Base-by-base conservation (phyloP, 53 echinoderm and acorn worm species). In the Henricia sp. region DNA sequence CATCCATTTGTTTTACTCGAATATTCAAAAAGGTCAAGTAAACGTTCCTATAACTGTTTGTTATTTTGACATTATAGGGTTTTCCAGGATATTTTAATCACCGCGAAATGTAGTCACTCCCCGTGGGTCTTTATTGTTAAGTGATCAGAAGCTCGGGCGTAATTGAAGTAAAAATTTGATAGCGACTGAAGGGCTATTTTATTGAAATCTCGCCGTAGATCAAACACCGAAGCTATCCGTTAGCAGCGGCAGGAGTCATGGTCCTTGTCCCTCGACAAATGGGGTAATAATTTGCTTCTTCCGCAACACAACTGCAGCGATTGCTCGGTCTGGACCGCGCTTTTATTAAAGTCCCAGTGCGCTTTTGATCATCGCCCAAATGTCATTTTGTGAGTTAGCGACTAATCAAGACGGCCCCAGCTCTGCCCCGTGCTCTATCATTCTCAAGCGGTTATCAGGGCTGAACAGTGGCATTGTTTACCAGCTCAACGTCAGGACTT, bases 251-350 rank as follows among this genome's bases (percentile, higher is more conserved):
- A 36, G 72, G 30, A 73, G 25, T 73, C 73, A 36, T 73, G 52
- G 38, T 73, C 55, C 53, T 37, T n/a, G 37, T 73, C 19, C 52
- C 37, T 73, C 52, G 34, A 37, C 55, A 73, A 73, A 73, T 54
- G 35, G 73, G 73, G 52, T 73, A 73, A 73, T 73, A 73, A 73
- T 73, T 73, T 54, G 73, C 21, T 37, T 55, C 73, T 73, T 73
- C 73, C 73, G 73, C 37, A 35, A 73, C 53, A 38, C 2, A 35
- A 68, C 68, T 41, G 37, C 42, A 1, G 72, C 52, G 34, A 72
- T 39, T 39, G 52, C 33, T 8, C 9, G 37, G 36, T 54, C 53
- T 24, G 37, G 52, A 54, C 37, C 40, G 40, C 23, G 40, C 67
- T 37, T 39, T 67, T 38, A 38, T 67, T 38, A 73, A 73, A 73